Evolutionary conservation across 2,888 invertebrate species (phyloP), one percentile per base, ranked within the genome.

Genomic region (Meteorus colon): DNA sequence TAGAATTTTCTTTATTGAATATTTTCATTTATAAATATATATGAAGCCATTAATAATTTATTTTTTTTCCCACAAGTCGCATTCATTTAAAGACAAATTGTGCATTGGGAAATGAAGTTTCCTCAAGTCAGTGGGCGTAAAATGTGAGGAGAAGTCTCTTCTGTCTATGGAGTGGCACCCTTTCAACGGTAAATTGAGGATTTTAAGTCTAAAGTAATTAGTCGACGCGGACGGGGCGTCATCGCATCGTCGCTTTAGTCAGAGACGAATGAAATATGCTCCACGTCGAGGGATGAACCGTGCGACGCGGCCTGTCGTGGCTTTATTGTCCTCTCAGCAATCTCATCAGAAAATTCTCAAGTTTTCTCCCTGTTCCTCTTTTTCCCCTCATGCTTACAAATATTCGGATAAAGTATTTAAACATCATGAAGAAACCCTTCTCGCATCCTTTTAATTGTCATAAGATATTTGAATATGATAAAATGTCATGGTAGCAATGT

Each of bases 191-290:
- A 76, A 81, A 80, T 82, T 85, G 82, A 84, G 81, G 82, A 82
- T 83, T 83, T 83, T 84, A 83, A 84, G 84, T 82, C 80, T 78
- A 81, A 83, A 85, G 81, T 85, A 86, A 85, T 86, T 80, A 81
- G 76, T 79, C 68, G 34, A 70, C 72, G 74, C 34, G 73, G 70
- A 72, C 76, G 65, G 74, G 60, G 55, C 71, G 75, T 78, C 67
- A 70, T 74, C 74, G 24, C 19, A 14, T 31, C 48, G 69, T 31
- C 69, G 51, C 69, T 69, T 59, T 59, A 45, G 48, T 29, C 19
- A 51, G 51, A 69, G 69, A 69, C 55, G 41, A 55, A 69, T 34
- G 34, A 69, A 55, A 69, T 34, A 19, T 34, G 19, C 34, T 29
- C 29, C n/a, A 24, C 14, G 34, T n/a, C 51, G 51, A 69, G 29